phyloP scores from a whole-genome alignment of 2,888 invertebrate genomes.

The Euspilapteryx auroguttella region DNA sequence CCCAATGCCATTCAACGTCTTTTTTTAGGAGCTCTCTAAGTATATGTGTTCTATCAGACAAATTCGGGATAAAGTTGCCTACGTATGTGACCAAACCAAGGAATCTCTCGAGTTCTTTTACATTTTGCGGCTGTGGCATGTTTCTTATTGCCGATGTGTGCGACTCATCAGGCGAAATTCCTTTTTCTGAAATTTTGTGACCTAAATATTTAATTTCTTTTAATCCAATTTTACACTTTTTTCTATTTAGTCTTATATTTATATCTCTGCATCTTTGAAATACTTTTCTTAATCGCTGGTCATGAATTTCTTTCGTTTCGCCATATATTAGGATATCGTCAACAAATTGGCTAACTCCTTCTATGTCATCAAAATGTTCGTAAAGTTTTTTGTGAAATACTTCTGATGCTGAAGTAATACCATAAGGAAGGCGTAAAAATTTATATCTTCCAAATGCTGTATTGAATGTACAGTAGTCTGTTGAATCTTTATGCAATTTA shows the following conservation, averaged over 20 bases:
- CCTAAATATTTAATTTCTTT: conserved; percentile 3
- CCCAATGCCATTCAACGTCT: conserved; percentile 1
- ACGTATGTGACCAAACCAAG: conserved; percentile 12
- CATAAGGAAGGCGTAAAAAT: conserved; percentile 9
- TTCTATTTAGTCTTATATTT: conserved; percentile 2
- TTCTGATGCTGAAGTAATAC: conserved; percentile 11
- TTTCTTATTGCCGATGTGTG: conserved; percentile 10
- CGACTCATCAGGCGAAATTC: conserved; percentile 8
- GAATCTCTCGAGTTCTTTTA: conserved; percentile 10
- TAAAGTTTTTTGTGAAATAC: conserved; percentile 10
- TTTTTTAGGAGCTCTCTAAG: conserved; percentile 10
- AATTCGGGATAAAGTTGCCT: conserved; percentile 10
- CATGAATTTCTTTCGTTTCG: conserved; percentile 3
- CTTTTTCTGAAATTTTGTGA: conserved; percentile 1
- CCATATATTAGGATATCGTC: conserved; percentile 6
- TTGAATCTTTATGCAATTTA: not conserved
- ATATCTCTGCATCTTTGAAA: conserved; percentile 4
- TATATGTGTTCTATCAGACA: conserved; percentile 9
- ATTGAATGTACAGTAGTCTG: conserved; percentile 2
- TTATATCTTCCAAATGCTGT: conserved; percentile 1
- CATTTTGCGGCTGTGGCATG: conserved; percentile 10
- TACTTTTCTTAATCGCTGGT: conserved; percentile 4
- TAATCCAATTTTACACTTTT: conserved; percentile 3
- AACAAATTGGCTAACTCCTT: conserved; percentile 4
- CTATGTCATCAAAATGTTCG: conserved; percentile 7